phyloP scores from a whole-genome alignment of 2,888 invertebrate species.

The Caenorhabditis doughertyi region DNA sequence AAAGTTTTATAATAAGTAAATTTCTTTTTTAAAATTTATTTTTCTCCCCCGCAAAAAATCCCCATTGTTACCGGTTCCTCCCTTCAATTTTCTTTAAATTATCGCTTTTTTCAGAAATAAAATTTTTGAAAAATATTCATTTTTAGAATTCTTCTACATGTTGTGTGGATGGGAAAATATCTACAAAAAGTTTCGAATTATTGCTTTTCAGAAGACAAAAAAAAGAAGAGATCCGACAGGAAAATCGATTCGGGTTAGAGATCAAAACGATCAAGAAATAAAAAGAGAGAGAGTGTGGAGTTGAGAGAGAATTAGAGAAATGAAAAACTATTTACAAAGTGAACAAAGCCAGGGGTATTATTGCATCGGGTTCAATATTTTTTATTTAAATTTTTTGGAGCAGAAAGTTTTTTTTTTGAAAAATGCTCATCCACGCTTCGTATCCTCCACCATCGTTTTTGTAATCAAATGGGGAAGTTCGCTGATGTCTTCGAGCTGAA shows the following conservation, averaged over 20 bases:
- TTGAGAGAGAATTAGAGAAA: conserved; percentile 8
- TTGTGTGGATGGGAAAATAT: neutral
- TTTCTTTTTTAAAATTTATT: neutral
- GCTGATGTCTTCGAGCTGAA: conserved; percentile 79
- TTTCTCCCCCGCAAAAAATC: neutral
- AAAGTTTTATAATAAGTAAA: conserved; percentile 72
- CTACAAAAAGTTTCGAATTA: conserved; percentile 7
- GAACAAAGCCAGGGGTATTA: neutral
- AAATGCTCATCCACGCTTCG: conserved; percentile 71
- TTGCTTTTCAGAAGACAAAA: conserved; percentile 29
- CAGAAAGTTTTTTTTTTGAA: neutral
- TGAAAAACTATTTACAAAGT: conserved; percentile 41
- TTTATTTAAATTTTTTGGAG: conserved; percentile 2
- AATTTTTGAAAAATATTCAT: conserved; percentile 10
- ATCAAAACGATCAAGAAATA: conserved; percentile 9
- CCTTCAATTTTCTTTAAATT: neutral
- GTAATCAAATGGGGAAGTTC: conserved; percentile 74
- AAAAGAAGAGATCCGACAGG: conserved; percentile 26
- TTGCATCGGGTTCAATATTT: neutral
- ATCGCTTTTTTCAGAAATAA: neutral
- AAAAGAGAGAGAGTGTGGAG: conserved; percentile 6
- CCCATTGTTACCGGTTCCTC: conserved; percentile 6
- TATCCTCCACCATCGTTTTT: conserved; percentile 73
- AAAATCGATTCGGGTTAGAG: conserved; percentile 11
- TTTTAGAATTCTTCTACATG: conserved; percentile 12